Percentiles rank a stretch among this genome's conserved stretches.
Evolutionary conservation across 2,888 invertebrate genomes (phyloP).

Genomic region (Epicampocera succincta): DNA sequence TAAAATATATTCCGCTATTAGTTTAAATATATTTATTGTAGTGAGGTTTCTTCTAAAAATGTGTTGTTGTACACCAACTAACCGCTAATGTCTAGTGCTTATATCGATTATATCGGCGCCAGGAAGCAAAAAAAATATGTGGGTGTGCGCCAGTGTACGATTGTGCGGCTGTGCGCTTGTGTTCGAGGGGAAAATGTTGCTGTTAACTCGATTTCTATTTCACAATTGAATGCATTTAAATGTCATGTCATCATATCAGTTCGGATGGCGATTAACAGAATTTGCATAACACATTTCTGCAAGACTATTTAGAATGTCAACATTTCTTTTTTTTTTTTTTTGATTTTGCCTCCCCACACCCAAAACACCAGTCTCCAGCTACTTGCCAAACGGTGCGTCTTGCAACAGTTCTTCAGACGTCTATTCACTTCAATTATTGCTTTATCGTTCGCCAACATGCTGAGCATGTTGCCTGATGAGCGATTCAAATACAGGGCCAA

Average conservation of each 20-base stretch:
- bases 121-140: slow-evolving; percentile 35
- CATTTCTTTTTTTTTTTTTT: slow-evolving; percentile 4
- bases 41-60: no score
- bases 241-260: slow-evolving; percentile 66
- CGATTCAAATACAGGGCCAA: slow-evolving; percentile 30
- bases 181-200: slow-evolving; percentile 40
- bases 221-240: slow-evolving; percentile 63
- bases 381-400: neutral
- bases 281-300: slow-evolving; percentile 59
- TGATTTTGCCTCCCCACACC: neutral
- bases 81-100: slow-evolving; percentile 10
- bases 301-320: slow-evolving; percentile 55
- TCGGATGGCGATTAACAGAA: slow-evolving; percentile 64
- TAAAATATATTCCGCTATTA: no score
- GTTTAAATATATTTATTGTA: no score
- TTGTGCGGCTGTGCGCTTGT: neutral
- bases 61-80: neutral
- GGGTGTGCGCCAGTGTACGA: slow-evolving; percentile 10
- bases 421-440: neutral
- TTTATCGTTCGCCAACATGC: neutral
- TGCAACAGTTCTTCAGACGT: neutral
- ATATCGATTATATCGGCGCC: neutral
- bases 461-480: neutral
- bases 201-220: slow-evolving; percentile 65
- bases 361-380: no score